Conservation (phyloP, 1,140 invertebrate genomes). For the Drosophila setifemur region DNA sequence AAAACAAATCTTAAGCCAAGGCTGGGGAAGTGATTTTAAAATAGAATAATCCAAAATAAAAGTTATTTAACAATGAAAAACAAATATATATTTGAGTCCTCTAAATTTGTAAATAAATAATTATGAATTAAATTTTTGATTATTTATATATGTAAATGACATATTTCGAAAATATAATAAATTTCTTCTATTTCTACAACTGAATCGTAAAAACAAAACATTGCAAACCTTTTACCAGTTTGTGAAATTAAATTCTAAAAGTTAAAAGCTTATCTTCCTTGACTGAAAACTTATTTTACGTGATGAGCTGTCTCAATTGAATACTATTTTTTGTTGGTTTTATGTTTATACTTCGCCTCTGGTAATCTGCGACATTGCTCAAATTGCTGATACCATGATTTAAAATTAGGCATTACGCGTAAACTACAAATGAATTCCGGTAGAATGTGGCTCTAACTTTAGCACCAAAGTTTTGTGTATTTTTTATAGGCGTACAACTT, state of each 20-base stretch:
- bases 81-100: no score
- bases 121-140: no score
- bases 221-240: neutral
- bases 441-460: slow-evolving; percentile 36
- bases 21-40: no score
- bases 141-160: no score
- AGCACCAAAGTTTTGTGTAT: slow-evolving; percentile 1
- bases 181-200: no score
- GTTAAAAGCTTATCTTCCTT: slow-evolving; percentile 15
- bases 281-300: neutral
- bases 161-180: no score
- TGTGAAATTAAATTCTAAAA: slow-evolving; percentile 15
- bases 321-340: neutral
- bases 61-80: no score
- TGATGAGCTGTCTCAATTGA: slow-evolving; percentile 18
- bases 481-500: no score
- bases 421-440: slow-evolving; percentile 4
- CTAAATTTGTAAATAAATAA: no score
- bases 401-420: slow-evolving; percentile 48
- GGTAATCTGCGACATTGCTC: slow-evolving; percentile 18
- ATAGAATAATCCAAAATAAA: no score
- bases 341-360: slow-evolving; percentile 1
- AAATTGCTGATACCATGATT: slow-evolving; percentile 12
- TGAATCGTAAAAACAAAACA: no score
- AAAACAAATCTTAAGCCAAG: no score